phyloP scores from a whole-genome alignment of 2,888 invertebrate genomes.

The Portevinia maculata region DNA sequence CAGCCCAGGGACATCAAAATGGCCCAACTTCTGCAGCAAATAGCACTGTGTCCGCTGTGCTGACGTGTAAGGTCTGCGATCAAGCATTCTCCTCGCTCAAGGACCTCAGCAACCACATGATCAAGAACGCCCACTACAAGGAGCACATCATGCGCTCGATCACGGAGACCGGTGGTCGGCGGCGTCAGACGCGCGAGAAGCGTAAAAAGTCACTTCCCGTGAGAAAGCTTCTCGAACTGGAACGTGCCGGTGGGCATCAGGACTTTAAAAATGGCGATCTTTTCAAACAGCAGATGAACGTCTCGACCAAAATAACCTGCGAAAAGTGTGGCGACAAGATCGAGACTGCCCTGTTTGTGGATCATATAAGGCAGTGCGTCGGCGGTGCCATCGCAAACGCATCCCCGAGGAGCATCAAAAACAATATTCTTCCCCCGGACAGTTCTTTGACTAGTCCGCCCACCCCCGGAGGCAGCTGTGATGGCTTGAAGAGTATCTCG shows the following conservation, averaged over 20 bases:
- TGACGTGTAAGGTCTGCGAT: slow-evolving; percentile 98
- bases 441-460: slow-evolving; percentile 83
- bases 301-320: slow-evolving; percentile 91
- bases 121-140: slow-evolving; percentile 98
- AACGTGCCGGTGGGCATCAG: slow-evolving; percentile 89
- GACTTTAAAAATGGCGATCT: slow-evolving; percentile 91
- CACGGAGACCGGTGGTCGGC: slow-evolving; percentile 91
- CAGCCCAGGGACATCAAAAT: slow-evolving; percentile 72
- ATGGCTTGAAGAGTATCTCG: slow-evolving; percentile 86
- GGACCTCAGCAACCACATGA: slow-evolving; percentile 98
- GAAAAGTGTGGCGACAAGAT: slow-evolving; percentile 98
- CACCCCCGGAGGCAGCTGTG: slow-evolving; percentile 84
- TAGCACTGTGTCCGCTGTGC: slow-evolving; percentile 95
- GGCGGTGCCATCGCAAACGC: slow-evolving; percentile 90
- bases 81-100: slow-evolving; percentile 97
- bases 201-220: slow-evolving; percentile 96
- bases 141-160: slow-evolving; percentile 96
- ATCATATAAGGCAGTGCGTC: slow-evolving; percentile 96
- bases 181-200: slow-evolving; percentile 94
- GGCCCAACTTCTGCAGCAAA: slow-evolving; percentile 76
- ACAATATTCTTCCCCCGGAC: slow-evolving; percentile 87
- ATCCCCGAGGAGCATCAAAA: slow-evolving; percentile 87
- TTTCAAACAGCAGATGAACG: slow-evolving; percentile 83
- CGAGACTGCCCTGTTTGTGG: slow-evolving; percentile 95
- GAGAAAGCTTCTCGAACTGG: slow-evolving; percentile 93